A percentile compares a stretch with the other conserved stretches of the same genome.
These are phyloP conservation scores for Lissocephala sabroskyi DNA, from an alignment of 2,888 invertebrate genomes.

Conservation along the genomic window DNA sequence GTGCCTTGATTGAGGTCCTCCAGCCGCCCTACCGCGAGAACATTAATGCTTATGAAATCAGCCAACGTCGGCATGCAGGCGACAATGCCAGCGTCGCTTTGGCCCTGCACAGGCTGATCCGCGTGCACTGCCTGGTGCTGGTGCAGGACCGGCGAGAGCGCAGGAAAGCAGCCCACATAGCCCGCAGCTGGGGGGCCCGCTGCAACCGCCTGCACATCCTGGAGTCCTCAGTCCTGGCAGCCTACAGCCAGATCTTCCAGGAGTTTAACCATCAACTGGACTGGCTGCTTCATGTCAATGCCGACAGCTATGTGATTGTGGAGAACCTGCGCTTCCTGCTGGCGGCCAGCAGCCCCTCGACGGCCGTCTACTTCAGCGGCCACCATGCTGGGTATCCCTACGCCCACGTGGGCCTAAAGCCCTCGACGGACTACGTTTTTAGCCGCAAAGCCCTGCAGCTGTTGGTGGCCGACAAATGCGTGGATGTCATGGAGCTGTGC, in stretches of 20 bases:
- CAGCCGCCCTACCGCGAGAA: constrained; percentile 27
- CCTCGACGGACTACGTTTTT: constrained; percentile 77
- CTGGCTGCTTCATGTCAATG: too few relatives aligned
- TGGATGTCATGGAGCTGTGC: constrained; percentile 90
- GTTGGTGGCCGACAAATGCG: constrained; percentile 81
- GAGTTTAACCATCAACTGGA: too few relatives aligned
- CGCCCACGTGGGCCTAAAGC: too few relatives aligned
- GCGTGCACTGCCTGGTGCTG: constrained; percentile 96
- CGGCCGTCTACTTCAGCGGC: too few relatives aligned
- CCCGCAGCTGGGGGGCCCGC: constrained; percentile 93
- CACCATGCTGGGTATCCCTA: too few relatives aligned
- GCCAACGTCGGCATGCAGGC: constrained; percentile 9
- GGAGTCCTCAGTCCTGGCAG: too few relatives aligned
- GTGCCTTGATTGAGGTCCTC: constrained; percentile 1
- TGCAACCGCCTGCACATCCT: constrained; percentile 76
- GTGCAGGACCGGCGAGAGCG: constrained; percentile 91
- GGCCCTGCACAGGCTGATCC: constrained; percentile 81
- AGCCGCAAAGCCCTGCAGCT: constrained; percentile 85
- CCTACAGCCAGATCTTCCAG: not conserved
- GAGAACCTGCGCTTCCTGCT: too few relatives aligned
- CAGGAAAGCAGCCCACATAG: constrained; percentile 89
- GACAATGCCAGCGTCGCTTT: constrained; percentile 75
- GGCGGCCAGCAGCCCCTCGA: too few relatives aligned
- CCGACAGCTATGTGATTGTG: too few relatives aligned
- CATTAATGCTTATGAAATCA: constrained; percentile 9